Conservation (phyloP, 2,888 invertebrate genomes). For the Eupelmus urozonus region DNA sequence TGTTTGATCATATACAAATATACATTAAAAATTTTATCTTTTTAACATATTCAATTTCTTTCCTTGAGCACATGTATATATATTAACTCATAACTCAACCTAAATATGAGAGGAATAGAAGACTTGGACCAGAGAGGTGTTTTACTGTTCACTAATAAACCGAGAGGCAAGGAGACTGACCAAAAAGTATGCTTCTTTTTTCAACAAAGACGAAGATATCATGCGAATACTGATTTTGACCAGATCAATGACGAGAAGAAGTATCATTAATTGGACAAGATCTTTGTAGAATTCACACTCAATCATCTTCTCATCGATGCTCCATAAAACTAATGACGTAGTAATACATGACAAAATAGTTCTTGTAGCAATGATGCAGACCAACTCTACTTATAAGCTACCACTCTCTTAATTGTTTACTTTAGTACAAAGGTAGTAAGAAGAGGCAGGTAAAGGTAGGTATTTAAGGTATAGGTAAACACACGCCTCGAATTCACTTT, state of each 20-base stretch:
- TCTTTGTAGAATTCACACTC: slow-evolving; percentile 60
- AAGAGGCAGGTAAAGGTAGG: slow-evolving; percentile 74
- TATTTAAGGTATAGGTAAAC: slow-evolving; percentile 68
- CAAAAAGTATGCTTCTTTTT: slow-evolving; percentile 61
- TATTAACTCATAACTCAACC: slow-evolving; percentile 74
- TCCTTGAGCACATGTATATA: slow-evolving; percentile 54
- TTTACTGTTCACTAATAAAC: slow-evolving; percentile 78
- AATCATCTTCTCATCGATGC: slow-evolving; percentile 66
- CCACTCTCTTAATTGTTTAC: slow-evolving; percentile 71
- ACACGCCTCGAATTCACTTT: slow-evolving; percentile 83
- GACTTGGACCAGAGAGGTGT: slow-evolving; percentile 78
- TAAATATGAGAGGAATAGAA: slow-evolving; percentile 76
- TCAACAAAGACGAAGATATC: slow-evolving; percentile 72
- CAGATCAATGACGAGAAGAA: slow-evolving; percentile 55
- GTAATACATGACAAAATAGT: slow-evolving; percentile 57
- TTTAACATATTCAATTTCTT: slow-evolving; percentile 29
- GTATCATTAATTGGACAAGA: slow-evolving; percentile 52
- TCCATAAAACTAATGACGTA: slow-evolving; percentile 66
- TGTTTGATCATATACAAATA: background rate
- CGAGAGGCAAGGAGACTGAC: slow-evolving; percentile 78
- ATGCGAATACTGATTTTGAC: slow-evolving; percentile 40
- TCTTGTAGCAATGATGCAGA: slow-evolving; percentile 64
- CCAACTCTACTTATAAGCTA: slow-evolving; percentile 77
- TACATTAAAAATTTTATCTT: slow-evolving; percentile 3
- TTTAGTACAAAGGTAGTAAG: slow-evolving; percentile 74